Conservation (phyloP, 2,888 invertebrate genomes). For the Hybos culiciformis region DNA sequence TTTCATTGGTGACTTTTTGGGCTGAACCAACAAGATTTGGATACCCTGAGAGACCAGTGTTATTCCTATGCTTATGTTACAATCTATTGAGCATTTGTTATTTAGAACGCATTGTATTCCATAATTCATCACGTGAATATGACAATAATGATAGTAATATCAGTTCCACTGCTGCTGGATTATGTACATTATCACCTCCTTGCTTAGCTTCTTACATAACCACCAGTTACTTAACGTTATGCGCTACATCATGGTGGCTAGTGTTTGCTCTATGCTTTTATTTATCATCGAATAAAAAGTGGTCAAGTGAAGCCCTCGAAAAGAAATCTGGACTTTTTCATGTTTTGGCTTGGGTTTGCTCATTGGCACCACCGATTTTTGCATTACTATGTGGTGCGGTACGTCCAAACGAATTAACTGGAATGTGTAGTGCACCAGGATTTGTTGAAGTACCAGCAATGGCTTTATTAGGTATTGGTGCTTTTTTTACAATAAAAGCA, state of each 20-base stretch:
- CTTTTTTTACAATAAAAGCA: slow-evolving; percentile 32
- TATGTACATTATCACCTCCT: slow-evolving; percentile 40
- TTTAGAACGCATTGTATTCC: slow-evolving; percentile 48
- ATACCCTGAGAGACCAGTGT: slow-evolving; percentile 84
- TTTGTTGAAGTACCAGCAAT: slow-evolving; percentile 32
- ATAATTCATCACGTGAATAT: slow-evolving; percentile 30
- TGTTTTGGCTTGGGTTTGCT: slow-evolving; percentile 76
- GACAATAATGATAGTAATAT: slow-evolving; percentile 3
- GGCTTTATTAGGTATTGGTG: slow-evolving; percentile 25
- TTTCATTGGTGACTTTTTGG: slow-evolving; percentile 74
- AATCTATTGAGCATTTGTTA: slow-evolving; percentile 65
- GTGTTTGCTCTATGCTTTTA: slow-evolving; percentile 82
- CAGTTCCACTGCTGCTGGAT: slow-evolving; percentile 10
- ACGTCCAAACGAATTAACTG: slow-evolving; percentile 65
- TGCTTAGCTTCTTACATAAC: slow-evolving; percentile 63
- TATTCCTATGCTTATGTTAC: slow-evolving; percentile 81
- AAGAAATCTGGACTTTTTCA: slow-evolving; percentile 75
- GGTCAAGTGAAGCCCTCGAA: slow-evolving; percentile 86
- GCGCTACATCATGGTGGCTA: slow-evolving; percentile 76
- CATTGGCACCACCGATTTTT: slow-evolving; percentile 71
- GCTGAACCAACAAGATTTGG: slow-evolving; percentile 79
- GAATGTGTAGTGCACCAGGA: slow-evolving; percentile 55
- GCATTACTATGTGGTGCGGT: slow-evolving; percentile 66
- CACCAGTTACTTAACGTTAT: slow-evolving; percentile 65
- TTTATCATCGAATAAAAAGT: slow-evolving; percentile 78